Base-by-base conservation (phyloP, 2,888 invertebrate species). In the Aphidoletes aphidimyza region DNA sequence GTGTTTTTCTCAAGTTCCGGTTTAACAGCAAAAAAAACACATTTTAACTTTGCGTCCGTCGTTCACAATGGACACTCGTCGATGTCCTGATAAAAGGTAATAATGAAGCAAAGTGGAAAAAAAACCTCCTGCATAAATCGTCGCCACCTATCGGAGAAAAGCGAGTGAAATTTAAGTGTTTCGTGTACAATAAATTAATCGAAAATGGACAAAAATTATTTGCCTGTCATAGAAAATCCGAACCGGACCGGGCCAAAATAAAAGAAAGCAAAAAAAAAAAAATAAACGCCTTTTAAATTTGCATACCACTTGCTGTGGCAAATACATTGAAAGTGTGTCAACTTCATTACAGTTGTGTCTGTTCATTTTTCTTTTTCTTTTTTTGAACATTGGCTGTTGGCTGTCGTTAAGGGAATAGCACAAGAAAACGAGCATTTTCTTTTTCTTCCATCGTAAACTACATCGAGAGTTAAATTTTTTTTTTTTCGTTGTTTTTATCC, bases 331-430 rank as follows among this genome's bases (percentile, higher is more conserved):
- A 69, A 69, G 69, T 69, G 34, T 69, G 69, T 69, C 69, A 69
- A 69, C 69, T 30, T 69, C 69, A 69, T 69, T 69, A 69, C 69
- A n/a, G 30, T 69, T 69, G 3, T 69, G 69, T 30, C 30, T 69
- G n/a, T 26, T 11, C 26, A 54, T 54, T n/a, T 54, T 26, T n/a
- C n/a, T n/a, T n/a, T n/a, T n/a, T n/a, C n/a, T n/a, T n/a, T n/a
- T n/a, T n/a, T n/a, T n/a, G n/a, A n/a, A n/a, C n/a, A n/a, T n/a
- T n/a, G 5, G 9, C 54, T 54, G 5, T 3, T 54, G 54, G n/a
- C 22, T 69, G 69, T 69, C 30, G 26, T 34, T 69, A 30, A 14
- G 30, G 26, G 14, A 69, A 30, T 30, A 26, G 3, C n/a, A 22
- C 8, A 19, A 9, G 6, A 47, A 47, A 47, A 5, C 22, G n/a